These are phyloP conservation scores for Chelonus insularis DNA, from an alignment of 1,140 invertebrate genomes.

Conservation along the genomic window DNA sequence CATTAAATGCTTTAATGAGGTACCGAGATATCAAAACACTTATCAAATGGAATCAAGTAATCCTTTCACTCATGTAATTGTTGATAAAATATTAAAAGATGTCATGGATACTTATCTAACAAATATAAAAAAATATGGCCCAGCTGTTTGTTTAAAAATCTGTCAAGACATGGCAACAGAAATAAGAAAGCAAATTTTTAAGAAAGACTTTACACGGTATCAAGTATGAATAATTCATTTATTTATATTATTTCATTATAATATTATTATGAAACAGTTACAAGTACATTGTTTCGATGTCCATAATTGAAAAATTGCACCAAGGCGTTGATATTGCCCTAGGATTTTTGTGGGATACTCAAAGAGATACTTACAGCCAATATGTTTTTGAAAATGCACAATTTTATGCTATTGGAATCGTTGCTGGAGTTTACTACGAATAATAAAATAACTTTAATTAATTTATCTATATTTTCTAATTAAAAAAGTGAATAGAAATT, in stretches of 20 bases:
- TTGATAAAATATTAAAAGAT: slow-evolving; percentile 38
- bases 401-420: slow-evolving; percentile 61
- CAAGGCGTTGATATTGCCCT: slow-evolving; percentile 60
- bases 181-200: slow-evolving; percentile 36
- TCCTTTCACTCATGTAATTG: slow-evolving; percentile 33
- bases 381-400: slow-evolving; percentile 62
- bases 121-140: slow-evolving; percentile 35
- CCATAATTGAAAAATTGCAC: slow-evolving; percentile 64
- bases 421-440: slow-evolving; percentile 66
- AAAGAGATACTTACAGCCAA: slow-evolving; percentile 62
- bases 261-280: too few relatives aligned
- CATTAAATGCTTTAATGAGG: slow-evolving; percentile 21
- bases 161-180: slow-evolving; percentile 36
- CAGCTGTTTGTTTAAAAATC: slow-evolving; percentile 28
- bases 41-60: slow-evolving; percentile 38
- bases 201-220: slow-evolving; percentile 40
- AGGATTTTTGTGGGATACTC: slow-evolving; percentile 64
- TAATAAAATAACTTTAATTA: slow-evolving; percentile 35
- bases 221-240: too few relatives aligned
- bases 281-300: slow-evolving; percentile 62
- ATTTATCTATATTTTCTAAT: too few relatives aligned
- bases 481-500: too few relatives aligned
- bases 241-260: too few relatives aligned
- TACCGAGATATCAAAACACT: slow-evolving; percentile 44
- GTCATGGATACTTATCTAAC: slow-evolving; percentile 32